phyloP scores from a whole-genome alignment of 2,113 vertebrate genomes.

The Clupea harengus region DNA sequence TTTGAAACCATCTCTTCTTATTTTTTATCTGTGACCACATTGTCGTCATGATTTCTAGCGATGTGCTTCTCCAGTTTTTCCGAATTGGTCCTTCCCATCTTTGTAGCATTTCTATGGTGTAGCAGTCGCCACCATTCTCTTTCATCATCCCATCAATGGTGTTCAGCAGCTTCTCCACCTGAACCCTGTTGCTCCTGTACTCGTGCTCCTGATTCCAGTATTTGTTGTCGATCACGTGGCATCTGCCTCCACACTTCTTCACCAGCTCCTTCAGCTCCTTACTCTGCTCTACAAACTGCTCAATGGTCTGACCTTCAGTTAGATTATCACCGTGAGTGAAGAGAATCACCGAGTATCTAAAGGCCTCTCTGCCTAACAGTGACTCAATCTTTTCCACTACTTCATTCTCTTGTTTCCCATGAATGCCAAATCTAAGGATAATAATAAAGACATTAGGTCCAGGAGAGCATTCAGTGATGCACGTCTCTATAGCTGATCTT shows the following conservation, averaged over 20 bases:
- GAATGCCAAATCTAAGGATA: constrained; percentile 28
- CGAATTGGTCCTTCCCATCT: not conserved
- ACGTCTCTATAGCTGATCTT: not conserved
- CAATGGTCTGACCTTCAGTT: constrained; percentile 21
- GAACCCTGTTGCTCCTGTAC: constrained; percentile 50
- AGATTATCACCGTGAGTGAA: constrained; percentile 45
- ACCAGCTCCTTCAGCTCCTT: constrained; percentile 32
- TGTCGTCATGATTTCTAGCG: no score
- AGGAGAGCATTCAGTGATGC: constrained; percentile 12
- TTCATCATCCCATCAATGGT: constrained; percentile 50
- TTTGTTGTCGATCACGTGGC: constrained; percentile 56
- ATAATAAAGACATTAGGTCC: constrained; percentile 42
- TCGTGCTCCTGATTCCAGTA: constrained; percentile 37
- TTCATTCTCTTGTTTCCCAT: constrained; percentile 30
- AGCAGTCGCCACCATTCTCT: constrained; percentile 21
- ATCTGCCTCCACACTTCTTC: constrained; percentile 41
- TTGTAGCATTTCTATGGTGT: not conserved
- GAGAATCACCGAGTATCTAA: constrained; percentile 35
- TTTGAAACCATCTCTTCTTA: no score
- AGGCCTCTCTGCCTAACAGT: constrained; percentile 30
- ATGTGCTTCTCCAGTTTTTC: no score
- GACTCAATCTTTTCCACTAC: constrained; percentile 21
- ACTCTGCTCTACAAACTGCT: constrained; percentile 20
- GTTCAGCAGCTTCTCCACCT: constrained; percentile 42
- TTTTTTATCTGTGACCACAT: no score